These are phyloP conservation scores for Avahi laniger DNA, from an alignment of 2,797 vertebrate genomes.

Conservation along the genomic window DNA sequence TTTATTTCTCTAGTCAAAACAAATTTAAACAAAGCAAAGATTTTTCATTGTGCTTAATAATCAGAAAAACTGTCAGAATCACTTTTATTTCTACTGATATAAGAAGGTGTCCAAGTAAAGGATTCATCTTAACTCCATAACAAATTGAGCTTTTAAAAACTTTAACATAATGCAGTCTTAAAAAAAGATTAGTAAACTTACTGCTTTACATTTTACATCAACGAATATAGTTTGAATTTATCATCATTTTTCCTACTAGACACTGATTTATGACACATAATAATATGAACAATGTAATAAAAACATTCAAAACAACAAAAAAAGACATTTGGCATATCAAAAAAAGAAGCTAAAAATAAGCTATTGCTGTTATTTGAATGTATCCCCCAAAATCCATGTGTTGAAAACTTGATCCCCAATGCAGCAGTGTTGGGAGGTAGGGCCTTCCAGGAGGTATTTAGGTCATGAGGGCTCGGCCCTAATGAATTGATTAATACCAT, in stretches of 20 bases:
- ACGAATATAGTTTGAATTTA: neutral
- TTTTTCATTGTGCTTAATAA: slow-evolving; percentile 10
- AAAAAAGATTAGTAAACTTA: neutral
- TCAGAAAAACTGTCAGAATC: neutral
- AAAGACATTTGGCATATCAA: neutral
- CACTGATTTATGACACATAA: neutral
- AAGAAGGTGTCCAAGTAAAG: neutral
- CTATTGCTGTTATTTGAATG: neutral
- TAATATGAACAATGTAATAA: neutral
- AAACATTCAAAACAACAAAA: neutral
- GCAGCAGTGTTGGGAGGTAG: neutral
- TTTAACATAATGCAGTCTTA: neutral
- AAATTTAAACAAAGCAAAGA: neutral
- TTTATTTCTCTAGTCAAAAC: neutral
- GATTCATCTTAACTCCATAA: neutral
- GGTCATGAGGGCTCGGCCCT: neutral
- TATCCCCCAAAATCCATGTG: neutral
- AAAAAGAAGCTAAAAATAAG: neutral
- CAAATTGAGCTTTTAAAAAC: neutral
- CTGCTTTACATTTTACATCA: neutral
- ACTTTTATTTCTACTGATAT: neutral
- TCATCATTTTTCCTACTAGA: slow-evolving; percentile 4
- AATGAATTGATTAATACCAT: neutral
- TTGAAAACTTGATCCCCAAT: neutral
- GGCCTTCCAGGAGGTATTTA: neutral